Base-by-base conservation (phyloP, 2,888 invertebrate genomes). In the Nomada flava region DNA sequence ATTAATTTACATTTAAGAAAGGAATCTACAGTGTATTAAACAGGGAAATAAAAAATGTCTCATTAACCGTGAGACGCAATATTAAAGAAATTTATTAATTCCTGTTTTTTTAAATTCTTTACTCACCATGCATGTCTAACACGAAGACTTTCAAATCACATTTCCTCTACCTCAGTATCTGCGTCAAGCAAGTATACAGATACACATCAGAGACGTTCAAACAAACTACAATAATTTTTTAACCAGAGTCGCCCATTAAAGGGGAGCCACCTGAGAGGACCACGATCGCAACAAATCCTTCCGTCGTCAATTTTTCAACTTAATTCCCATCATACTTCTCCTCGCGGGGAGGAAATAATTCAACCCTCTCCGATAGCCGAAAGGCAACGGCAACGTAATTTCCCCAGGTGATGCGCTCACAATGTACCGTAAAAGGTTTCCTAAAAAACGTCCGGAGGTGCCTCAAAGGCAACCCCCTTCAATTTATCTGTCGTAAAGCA, bases 401-500 rank as follows among this genome's bases (percentile, higher is more conserved):
- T 71, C 52, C 47, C 44, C 20, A 13, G 36, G 15, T 36, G 70
- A 36, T 55, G 76, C 52, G 36, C 63, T 50, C 55, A 63, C 62
- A 70, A 57, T 63, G 60, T 65, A 60, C 62, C 29, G 65, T 78
- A 55, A 78, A 75, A 75, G 67, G 60, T 75, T 78, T 20, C 62
- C 75, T 67, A 62, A 74, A 78, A 79, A 80, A 72, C 55, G 29
- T 50, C 60, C 57, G 18, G 13, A 73, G 76, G 44, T 29, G 44
- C 65, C 62, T 67, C 47, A 52, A 63, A 62, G 74, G 72, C 64
- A 59, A 74, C 60, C 82, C 75, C 68, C 83, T 44, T 71, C 78
- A 76, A 79, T 83, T 83, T 82, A 83, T 83, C 79, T 62, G 79
- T 79, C 83, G 78, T 83, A 82, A 82, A 84, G 79, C 67, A 82